phyloP scores from a whole-genome alignment of 2,113 vertebrate species.

The Candoia aspera region DNA sequence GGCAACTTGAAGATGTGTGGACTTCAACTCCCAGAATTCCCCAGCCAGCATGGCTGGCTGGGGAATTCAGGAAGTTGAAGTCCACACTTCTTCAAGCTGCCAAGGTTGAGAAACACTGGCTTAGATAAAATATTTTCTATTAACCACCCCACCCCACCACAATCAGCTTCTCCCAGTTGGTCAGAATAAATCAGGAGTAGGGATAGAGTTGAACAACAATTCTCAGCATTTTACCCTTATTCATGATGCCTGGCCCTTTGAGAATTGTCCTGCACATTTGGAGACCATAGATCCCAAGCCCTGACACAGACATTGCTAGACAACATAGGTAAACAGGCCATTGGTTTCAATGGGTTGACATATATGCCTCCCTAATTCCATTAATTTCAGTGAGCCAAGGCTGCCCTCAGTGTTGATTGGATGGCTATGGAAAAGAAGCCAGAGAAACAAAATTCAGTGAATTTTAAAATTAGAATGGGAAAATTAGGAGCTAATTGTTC shows the following conservation, averaged over 20 bases:
- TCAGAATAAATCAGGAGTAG: background rate
- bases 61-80: too few relatives aligned
- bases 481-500: background rate
- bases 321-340: background rate
- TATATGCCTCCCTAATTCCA: background rate
- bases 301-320: background rate
- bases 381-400: background rate
- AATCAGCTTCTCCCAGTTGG: background rate
- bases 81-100: too few relatives aligned
- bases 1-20: too few relatives aligned
- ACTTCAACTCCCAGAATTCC: too few relatives aligned
- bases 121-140: background rate
- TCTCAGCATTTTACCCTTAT: background rate
- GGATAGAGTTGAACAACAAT: background rate
- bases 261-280: background rate
- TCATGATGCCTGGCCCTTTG: background rate
- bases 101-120: too few relatives aligned
- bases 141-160: background rate
- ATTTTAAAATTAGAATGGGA: background rate
- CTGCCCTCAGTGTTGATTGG: background rate
- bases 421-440: background rate
- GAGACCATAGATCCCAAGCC: background rate
- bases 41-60: too few relatives aligned
- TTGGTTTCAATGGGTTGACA: background rate
- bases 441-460: background rate